phyloP scores from a whole-genome alignment of 2,888 invertebrate genomes.

The Lydus trimaculatus region DNA sequence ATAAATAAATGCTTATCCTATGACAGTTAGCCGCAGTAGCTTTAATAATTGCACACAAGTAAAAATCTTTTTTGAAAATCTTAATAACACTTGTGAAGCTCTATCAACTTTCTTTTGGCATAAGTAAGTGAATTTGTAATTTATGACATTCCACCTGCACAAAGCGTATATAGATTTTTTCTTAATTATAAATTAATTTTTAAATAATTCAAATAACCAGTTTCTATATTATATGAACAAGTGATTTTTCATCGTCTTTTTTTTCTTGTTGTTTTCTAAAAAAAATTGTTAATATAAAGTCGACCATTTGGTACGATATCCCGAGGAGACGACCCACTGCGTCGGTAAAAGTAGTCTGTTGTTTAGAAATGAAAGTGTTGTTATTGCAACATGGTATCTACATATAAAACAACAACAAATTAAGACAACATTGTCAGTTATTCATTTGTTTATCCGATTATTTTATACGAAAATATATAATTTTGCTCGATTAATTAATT shows the following conservation, averaged over 20 bases:
- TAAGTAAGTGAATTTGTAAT: conserved; percentile 22
- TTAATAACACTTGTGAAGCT: conserved; percentile 11
- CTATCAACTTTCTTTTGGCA: conserved; percentile 12
- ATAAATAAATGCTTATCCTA: too few species aligned
- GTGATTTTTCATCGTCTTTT: background rate
- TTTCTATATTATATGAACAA: background rate
- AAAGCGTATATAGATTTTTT: background rate
- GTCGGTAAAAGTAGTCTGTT: conserved; percentile 41
- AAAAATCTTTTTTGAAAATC: background rate
- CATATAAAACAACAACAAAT: conserved; percentile 8
- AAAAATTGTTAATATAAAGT: background rate
- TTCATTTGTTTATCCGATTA: background rate
- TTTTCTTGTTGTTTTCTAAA: background rate
- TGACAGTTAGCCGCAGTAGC: too few species aligned
- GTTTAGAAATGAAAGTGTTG: conserved; percentile 9
- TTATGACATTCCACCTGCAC: conserved; percentile 16
- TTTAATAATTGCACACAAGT: background rate
- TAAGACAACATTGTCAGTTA: conserved; percentile 6
- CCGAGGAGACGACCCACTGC: conserved; percentile 38
- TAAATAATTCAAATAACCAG: background rate
- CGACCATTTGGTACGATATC: conserved; percentile 26
- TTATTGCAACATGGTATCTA: conserved; percentile 4
- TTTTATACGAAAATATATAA: background rate
- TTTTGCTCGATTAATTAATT: background rate
- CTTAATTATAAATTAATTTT: background rate